A percentile compares a stretch with the other conserved stretches of the same genome.
Evolutionary conservation across 2,113 vertebrate species (phyloP).

Genomic region (Platanista minor): DNA sequence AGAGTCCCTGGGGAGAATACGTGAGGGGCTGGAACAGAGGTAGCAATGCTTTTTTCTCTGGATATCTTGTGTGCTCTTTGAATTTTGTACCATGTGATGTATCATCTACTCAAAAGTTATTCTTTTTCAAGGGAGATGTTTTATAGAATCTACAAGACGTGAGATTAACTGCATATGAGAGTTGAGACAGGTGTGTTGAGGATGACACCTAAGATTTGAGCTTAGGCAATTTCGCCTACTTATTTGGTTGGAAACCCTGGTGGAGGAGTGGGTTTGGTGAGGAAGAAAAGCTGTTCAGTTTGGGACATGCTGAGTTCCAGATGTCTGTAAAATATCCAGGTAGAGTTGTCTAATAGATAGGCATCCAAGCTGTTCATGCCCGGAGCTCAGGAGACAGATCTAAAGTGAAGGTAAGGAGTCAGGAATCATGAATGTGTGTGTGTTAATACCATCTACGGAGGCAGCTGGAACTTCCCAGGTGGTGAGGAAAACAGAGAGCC

Average conservation of each 20-base stretch:
- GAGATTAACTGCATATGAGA: background rate
- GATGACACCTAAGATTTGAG: background rate
- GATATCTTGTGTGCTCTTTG: background rate
- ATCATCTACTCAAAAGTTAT: background rate
- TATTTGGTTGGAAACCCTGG: no score
- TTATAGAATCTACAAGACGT: background rate
- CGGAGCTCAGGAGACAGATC: conserved; percentile 3
- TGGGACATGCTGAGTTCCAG: background rate
- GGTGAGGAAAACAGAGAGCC: background rate
- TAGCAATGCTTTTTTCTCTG: background rate
- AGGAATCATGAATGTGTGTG: accelerated
- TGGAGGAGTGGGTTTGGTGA: conserved; percentile 35
- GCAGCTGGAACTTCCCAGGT: background rate
- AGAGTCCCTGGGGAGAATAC: background rate
- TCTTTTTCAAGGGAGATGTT: background rate
- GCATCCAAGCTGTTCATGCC: background rate
- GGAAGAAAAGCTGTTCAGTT: background rate
- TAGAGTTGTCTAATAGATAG: background rate
- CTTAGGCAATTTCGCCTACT: background rate
- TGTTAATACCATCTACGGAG: background rate
- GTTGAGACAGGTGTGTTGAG: no score
- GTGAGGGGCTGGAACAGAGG: background rate
- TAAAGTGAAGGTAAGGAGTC: background rate
- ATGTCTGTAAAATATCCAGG: background rate
- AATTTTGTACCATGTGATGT: background rate